Conservation (phyloP, 2,113 vertebrate genomes). For the Rhegmatorhina hoffmannsi region DNA sequence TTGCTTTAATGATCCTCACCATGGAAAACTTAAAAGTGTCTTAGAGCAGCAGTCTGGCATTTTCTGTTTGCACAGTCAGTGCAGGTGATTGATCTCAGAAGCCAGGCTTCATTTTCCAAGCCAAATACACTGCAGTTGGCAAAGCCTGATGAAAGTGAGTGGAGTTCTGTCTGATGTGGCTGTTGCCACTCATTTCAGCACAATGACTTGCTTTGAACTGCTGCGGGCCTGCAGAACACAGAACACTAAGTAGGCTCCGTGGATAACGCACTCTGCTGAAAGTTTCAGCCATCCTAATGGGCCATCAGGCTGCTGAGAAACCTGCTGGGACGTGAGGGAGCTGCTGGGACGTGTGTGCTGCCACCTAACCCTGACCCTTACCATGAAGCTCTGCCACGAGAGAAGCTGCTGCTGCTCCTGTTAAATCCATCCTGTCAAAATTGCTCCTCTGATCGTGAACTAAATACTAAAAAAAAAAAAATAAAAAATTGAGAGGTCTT, state of each 20-base stretch:
- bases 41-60: constrained; percentile 3
- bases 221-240: background rate
- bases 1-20: constrained; percentile 1
- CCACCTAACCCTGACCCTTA: background rate
- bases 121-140: constrained; percentile 8
- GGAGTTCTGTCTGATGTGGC: background rate
- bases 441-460: background rate
- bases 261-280: background rate
- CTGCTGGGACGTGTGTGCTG: background rate
- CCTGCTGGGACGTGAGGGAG: accelerated
- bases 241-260: background rate
- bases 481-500: background rate
- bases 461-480: background rate
- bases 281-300: background rate
- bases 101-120: constrained; percentile 28
- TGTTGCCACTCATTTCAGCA: background rate
- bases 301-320: background rate
- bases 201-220: background rate
- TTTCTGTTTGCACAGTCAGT: constrained; percentile 21
- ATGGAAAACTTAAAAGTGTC: constrained; percentile 24
- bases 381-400: background rate
- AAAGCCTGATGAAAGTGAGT: constrained; percentile 45
- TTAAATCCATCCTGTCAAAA: background rate
- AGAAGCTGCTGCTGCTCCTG: accelerated
- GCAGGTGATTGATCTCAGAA: constrained; percentile 2